These are phyloP conservation scores for Brachyhypopomus gauderio DNA, from an alignment of 2,113 vertebrate species.

Conservation along the genomic window DNA sequence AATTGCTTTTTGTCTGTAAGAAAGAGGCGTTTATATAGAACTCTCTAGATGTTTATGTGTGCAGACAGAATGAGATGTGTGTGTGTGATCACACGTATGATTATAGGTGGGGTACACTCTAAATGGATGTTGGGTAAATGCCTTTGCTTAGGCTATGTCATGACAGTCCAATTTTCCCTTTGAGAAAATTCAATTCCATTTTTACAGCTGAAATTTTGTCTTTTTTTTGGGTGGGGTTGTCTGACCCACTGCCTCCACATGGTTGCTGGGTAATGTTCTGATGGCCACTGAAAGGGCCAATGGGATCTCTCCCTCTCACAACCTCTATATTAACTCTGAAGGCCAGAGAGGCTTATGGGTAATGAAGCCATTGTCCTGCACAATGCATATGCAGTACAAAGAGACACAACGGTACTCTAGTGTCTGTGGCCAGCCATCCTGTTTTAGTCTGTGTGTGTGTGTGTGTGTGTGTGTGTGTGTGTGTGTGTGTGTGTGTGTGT, in stretches of 20 bases:
- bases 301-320: neutral
- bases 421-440: constrained; percentile 41
- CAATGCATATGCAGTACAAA: constrained; percentile 36
- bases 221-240: neutral
- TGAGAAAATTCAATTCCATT: too few relatives aligned
- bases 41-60: too few relatives aligned
- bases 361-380: constrained; percentile 48
- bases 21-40: neutral
- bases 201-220: too few relatives aligned
- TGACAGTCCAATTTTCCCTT: too few relatives aligned
- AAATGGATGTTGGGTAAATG: too few relatives aligned
- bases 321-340: constrained; percentile 33
- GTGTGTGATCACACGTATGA: too few relatives aligned
- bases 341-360: constrained; percentile 14
- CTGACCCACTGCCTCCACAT: neutral
- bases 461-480: neutral
- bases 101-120: too few relatives aligned
- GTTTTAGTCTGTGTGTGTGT: constrained; percentile 23
- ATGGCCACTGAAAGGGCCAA: constrained; percentile 4
- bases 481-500: constrained; percentile 19
- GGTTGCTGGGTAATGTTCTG: constrained; percentile 24
- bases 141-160: neutral
- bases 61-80: too few relatives aligned
- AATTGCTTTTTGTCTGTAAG: too few relatives aligned
- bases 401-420: constrained; percentile 44